Conservation (phyloP, 2,797 vertebrate species). For the Neomorphus geoffroyi region DNA sequence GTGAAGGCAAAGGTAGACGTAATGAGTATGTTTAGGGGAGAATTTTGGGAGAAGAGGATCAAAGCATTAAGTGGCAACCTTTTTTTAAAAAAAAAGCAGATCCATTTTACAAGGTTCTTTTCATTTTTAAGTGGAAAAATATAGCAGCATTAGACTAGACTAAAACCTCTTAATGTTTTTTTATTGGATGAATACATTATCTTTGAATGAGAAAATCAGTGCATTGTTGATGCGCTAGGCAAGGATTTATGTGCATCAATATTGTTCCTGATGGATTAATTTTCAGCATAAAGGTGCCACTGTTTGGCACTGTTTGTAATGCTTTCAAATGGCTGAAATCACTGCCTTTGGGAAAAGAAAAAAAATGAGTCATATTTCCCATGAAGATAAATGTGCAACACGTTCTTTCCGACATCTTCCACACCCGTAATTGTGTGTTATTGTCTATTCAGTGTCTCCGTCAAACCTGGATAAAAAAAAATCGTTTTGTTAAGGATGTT, state of each 20-base stretch:
- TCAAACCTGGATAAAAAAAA: background rate
- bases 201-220: background rate
- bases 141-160: background rate
- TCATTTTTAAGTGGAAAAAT: background rate
- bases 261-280: slow-evolving; percentile 24
- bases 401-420: background rate
- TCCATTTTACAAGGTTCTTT: background rate
- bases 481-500: background rate
- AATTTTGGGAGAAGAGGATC: background rate
- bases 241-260: background rate
- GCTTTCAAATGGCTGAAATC: slow-evolving; percentile 38
- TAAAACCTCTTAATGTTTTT: background rate
- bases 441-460: slow-evolving; percentile 4
- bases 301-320: slow-evolving; percentile 8
- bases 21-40: background rate
- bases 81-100: background rate
- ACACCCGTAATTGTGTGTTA: background rate
- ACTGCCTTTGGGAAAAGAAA: background rate
- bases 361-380: background rate
- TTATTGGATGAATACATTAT: background rate
- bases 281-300: background rate
- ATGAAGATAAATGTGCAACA: background rate
- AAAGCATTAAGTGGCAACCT: background rate
- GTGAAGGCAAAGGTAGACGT: background rate
- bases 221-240: background rate